Conservation (phyloP, 2,797 vertebrate genomes). For the Myotis vivesi region DNA sequence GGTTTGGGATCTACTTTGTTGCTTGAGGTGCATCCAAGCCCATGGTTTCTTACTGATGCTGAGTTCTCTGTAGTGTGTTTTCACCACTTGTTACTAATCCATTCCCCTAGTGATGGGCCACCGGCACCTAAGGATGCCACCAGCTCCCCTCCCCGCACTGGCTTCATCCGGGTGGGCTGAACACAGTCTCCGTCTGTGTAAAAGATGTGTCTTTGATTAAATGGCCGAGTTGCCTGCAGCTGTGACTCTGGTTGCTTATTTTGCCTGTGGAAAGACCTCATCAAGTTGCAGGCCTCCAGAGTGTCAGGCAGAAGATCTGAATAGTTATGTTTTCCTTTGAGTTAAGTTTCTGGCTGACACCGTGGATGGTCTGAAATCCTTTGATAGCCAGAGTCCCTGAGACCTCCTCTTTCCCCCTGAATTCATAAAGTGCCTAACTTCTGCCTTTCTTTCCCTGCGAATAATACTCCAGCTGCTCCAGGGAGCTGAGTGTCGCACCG, state of each 20-base stretch:
- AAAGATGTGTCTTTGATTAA: neutral
- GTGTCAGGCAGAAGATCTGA: conserved; percentile 63
- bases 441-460: conserved; percentile 40
- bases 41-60: neutral
- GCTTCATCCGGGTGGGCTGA: neutral
- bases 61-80: neutral
- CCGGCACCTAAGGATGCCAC: neutral
- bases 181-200: neutral
- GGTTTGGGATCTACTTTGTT: neutral
- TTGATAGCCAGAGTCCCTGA: conserved; percentile 62
- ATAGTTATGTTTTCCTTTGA: conserved; percentile 59
- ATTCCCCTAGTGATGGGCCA: neutral
- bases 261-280: neutral
- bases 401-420: conserved; percentile 27
- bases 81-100: neutral
- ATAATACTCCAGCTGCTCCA: conserved; percentile 59
- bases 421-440: conserved; percentile 6
- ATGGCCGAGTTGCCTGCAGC: neutral
- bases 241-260: neutral
- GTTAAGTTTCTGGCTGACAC: conserved; percentile 56
- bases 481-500: neutral
- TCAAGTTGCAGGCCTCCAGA: neutral
- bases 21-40: neutral
- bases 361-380: neutral
- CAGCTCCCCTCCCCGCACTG: neutral